Evolutionary conservation across 2,797 vertebrate genomes (phyloP).

Genomic region (Fundulus diaphanus): DNA sequence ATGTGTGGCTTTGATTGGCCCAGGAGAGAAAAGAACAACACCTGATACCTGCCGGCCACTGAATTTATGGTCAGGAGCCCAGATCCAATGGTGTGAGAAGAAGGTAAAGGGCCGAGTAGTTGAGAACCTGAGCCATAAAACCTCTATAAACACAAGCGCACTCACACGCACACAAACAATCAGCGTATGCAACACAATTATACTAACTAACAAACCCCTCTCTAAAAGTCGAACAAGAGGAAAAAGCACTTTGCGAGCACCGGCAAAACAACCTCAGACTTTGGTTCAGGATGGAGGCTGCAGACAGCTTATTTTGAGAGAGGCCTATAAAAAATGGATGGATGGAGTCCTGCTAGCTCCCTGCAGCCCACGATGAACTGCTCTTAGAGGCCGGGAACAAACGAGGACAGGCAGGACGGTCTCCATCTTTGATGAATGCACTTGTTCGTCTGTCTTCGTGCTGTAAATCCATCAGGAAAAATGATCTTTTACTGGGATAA

Average conservation of each 20-base stretch:
- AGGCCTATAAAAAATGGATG: slow-evolving; percentile 74
- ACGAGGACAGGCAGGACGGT: slow-evolving; percentile 52
- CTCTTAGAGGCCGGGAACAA: slow-evolving; percentile 60
- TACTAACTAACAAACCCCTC: slow-evolving; percentile 7
- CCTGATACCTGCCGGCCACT: neutral
- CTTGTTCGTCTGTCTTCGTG: slow-evolving; percentile 23
- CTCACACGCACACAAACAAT: neutral
- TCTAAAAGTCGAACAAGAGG: slow-evolving; percentile 27
- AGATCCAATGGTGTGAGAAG: neutral
- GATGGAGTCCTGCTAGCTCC: slow-evolving; percentile 49
- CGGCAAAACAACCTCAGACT: slow-evolving; percentile 39
- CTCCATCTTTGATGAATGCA: slow-evolving; percentile 53
- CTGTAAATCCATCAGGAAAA: slow-evolving; percentile 37
- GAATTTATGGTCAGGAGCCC: neutral
- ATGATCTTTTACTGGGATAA: slow-evolving; percentile 37
- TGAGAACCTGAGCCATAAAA: slow-evolving; percentile 7
- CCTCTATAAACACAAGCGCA: neutral
- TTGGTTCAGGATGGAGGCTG: slow-evolving; percentile 23
- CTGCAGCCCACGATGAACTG: slow-evolving; percentile 38
- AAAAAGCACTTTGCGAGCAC: slow-evolving; percentile 35
- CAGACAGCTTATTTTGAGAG: slow-evolving; percentile 68
- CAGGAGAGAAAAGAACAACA: neutral
- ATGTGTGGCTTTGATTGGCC: neutral
- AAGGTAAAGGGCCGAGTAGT: neutral
- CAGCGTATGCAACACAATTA: slow-evolving; percentile 11